Conservation (phyloP, 2,888 invertebrate species). For the Caenorhabditis sp. region DNA sequence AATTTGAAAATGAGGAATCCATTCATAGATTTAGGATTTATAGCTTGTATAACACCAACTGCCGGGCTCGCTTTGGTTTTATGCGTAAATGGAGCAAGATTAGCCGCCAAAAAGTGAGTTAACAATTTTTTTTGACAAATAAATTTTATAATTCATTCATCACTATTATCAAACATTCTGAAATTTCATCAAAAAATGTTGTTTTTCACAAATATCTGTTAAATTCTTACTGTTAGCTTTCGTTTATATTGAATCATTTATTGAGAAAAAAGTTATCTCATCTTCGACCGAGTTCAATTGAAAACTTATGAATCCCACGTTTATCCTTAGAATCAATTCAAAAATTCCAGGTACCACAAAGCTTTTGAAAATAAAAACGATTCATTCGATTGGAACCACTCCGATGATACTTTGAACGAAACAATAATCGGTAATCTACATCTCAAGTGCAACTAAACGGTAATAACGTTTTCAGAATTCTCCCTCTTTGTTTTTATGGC, state of each 20-base stretch:
- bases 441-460: not conserved
- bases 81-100: conserved; percentile 67
- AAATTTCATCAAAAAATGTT: too few relatives aligned
- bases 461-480: conserved; percentile 23
- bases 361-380: conserved; percentile 30
- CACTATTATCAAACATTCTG: too few relatives aligned
- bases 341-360: conserved; percentile 28
- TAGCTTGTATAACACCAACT: conserved; percentile 76
- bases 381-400: conserved; percentile 15
- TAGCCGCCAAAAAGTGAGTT: conserved; percentile 17
- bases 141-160: too few relatives aligned
- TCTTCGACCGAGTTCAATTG: too few relatives aligned
- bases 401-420: conserved; percentile 25
- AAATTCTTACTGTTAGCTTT: too few relatives aligned
- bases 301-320: too few relatives aligned
- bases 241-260: too few relatives aligned
- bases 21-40: conserved; percentile 75
- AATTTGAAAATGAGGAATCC: conserved; percentile 73
- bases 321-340: too few relatives aligned
- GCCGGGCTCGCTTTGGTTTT: conserved; percentile 75
- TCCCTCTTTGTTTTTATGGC: conserved; percentile 29
- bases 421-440: conserved; percentile 26
- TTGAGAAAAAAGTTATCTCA: too few relatives aligned
- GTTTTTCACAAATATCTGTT: too few relatives aligned
- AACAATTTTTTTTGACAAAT: too few relatives aligned